Base-by-base conservation (phyloP, 2,888 invertebrate genomes). In the Lasioglossum vierecki region DNA sequence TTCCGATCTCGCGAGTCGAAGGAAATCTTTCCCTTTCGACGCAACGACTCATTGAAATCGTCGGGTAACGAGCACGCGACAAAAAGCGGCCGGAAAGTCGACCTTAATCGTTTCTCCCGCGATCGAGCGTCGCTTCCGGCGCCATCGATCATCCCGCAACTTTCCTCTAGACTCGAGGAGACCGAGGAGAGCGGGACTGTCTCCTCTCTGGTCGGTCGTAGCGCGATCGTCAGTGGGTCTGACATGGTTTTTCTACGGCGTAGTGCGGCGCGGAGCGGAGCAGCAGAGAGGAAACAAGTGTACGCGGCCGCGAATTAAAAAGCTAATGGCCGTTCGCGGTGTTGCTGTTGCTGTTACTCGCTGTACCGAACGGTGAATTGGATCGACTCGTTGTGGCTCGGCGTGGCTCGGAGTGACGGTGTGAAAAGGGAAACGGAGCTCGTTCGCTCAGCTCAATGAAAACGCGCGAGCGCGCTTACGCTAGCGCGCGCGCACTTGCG, bases 81-180 rank as follows among this genome's bases (percentile, higher is more conserved):
- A 68, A 77, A 68, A 82, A 72, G 30, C 49, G 63, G 26, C 63
- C 60, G 76, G 83, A 83, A 83, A 83, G 71, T 66, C 78, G 79
- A 79, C 76, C 81, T 81, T 85, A 85, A 86, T 86, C 85, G 79
- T 39, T 74, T 75, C 49, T 53, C 70, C 57, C 76, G 72, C 72
- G 81, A 74, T 77, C 76, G 79, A 77, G 53, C 68, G 75, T 71
- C 30, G 81, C 76, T 84, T 88, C 88, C 84, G 88, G 87, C 84
- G 80, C 87, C 84, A 85, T 88, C 88, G 88, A 88, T 88, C 88
- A 82, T 87, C 84, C 74, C 78, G 84, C 83, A 80, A 80, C 82
- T 18, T 44, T 63, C 35, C 53, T 46, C 82, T n/a, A 53, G 39
- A 66, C 49, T 49, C 8, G 35, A n/a, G 53, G 9, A 22, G 53